These are phyloP conservation scores for Gortyna flavago DNA, from an alignment of 2,888 invertebrate species.

Conservation along the genomic window DNA sequence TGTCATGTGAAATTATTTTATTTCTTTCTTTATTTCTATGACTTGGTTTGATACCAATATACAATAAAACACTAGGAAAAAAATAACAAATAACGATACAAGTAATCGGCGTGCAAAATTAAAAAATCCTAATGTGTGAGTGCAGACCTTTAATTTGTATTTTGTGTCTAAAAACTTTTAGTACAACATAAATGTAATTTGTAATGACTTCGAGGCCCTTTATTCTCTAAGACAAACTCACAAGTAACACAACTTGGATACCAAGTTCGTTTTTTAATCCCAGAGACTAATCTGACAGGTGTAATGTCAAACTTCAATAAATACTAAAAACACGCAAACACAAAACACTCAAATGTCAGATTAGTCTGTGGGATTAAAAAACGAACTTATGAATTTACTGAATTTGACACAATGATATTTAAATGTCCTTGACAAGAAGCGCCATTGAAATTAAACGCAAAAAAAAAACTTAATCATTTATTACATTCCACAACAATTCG, in stretches of 20 bases:
- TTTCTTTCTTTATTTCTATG: not conserved
- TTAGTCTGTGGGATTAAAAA: too few relatives aligned
- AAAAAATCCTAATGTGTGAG: not conserved
- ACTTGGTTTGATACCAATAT: not conserved
- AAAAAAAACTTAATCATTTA: not conserved
- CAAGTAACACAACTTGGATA: not conserved
- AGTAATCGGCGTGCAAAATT: not conserved
- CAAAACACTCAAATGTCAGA: too few relatives aligned
- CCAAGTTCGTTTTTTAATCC: too few relatives aligned
- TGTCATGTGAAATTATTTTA: not conserved
- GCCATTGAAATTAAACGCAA: not conserved
- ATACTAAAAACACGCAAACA: too few relatives aligned
- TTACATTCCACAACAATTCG: not conserved
- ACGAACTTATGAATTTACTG: too few relatives aligned
- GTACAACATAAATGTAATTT: constrained; percentile 1
- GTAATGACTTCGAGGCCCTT: not conserved
- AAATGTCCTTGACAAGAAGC: not conserved
- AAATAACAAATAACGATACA: not conserved
- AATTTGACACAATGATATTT: not conserved
- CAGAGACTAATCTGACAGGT: too few relatives aligned
- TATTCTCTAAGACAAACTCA: not conserved
- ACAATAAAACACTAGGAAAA: not conserved
- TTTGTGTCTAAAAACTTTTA: not conserved
- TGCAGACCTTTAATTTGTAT: not conserved
- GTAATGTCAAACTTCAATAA: too few relatives aligned